Conservation (phyloP, 2,888 invertebrate genomes). For the Scotopteryx bipunctaria region DNA sequence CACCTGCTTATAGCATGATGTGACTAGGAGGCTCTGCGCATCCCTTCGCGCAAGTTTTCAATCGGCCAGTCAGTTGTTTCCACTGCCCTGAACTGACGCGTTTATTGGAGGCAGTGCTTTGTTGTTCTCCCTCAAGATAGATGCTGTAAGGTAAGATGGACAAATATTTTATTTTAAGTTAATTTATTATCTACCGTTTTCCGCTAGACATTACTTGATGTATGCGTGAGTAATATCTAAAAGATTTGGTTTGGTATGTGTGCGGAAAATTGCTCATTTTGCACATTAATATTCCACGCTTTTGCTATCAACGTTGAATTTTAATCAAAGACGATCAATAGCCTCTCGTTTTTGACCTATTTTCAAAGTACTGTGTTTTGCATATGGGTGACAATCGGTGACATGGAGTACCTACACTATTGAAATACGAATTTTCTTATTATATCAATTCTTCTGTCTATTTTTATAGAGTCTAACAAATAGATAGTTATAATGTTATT, state of each 20-base stretch:
- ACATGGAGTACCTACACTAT: no score
- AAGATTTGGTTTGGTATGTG: background rate
- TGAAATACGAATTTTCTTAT: no score
- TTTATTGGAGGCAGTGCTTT: constrained; percentile 50
- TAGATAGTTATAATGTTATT: no score
- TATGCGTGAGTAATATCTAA: no score
- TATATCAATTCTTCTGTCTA: no score
- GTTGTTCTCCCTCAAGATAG: constrained; percentile 59
- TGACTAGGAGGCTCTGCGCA: constrained; percentile 52
- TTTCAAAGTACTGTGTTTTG: background rate
- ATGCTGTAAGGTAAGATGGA: constrained; percentile 71
- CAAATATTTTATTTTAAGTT: no score
- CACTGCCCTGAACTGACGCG: constrained; percentile 49
- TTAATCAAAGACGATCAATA: constrained; percentile 5
- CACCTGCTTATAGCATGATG: constrained; percentile 9
- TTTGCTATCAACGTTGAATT: constrained; percentile 5
- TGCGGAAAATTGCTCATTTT: constrained; percentile 1
- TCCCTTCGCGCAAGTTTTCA: constrained; percentile 48
- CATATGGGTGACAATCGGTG: no score
- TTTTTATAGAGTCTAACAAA: no score
- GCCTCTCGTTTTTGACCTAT: constrained; percentile 1
- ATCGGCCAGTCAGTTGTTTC: constrained; percentile 62
- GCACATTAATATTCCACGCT: background rate
- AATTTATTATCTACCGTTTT: no score
- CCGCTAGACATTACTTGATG: no score